Percentiles rank a stretch among this genome's conserved stretches.
phyloP scores from a whole-genome alignment of 2,797 vertebrate genomes.

The Momotus momota region DNA sequence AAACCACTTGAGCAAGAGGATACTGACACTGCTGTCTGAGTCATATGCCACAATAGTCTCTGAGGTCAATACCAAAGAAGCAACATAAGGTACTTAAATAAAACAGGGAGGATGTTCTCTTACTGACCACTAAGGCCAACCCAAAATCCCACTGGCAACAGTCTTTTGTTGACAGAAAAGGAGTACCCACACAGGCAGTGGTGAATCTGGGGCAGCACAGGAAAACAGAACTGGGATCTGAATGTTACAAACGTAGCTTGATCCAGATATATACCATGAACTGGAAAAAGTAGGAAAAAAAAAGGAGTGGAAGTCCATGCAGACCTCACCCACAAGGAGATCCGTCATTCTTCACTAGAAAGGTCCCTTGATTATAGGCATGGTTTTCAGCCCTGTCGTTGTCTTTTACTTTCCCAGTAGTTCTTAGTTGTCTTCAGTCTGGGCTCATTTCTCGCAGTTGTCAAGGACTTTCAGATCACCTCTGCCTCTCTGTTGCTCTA shows the following conservation, averaged over 20 bases:
- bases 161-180: not conserved
- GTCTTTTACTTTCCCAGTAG: not conserved
- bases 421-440: fast-evolving
- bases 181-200: not conserved
- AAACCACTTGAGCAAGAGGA: not conserved
- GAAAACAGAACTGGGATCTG: not conserved
- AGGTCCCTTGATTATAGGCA: not conserved
- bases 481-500: not conserved
- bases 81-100: slow-evolving; percentile 1
- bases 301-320: not conserved
- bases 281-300: not conserved
- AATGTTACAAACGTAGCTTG: not conserved
- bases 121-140: not conserved
- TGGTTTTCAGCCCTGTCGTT: not conserved
- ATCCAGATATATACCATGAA: not conserved
- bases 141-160: not conserved
- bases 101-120: not conserved
- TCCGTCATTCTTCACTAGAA: not conserved
- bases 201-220: not conserved
- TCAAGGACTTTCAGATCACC: not conserved
- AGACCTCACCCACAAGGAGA: not conserved
- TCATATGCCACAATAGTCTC: not conserved
- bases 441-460: not conserved
- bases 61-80: not conserved
- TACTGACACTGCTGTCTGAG: not conserved